A percentile compares a stretch with the other conserved stretches of the same genome.
These are phyloP conservation scores for Botia kubotai DNA, from an alignment of 2,797 vertebrate species.

Conservation along the genomic window DNA sequence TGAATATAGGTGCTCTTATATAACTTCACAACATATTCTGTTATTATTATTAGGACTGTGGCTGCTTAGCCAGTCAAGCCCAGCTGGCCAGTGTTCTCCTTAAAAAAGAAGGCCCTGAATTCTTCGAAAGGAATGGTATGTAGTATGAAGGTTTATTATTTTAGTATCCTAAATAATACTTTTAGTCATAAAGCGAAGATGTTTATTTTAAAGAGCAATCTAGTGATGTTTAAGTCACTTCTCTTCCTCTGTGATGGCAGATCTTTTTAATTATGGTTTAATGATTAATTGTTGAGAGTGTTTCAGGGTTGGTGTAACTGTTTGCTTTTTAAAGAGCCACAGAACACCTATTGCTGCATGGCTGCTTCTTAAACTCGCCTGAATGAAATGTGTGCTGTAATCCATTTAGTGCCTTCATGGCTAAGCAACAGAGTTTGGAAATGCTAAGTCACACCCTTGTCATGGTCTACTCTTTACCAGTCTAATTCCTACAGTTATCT, in stretches of 20 bases:
- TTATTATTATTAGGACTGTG: constrained; percentile 81
- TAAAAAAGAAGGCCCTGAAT: constrained; percentile 90
- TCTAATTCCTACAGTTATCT: constrained; percentile 37
- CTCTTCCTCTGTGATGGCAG: background rate
- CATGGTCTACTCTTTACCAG: background rate
- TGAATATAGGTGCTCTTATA: background rate
- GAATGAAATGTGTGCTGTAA: constrained; percentile 50
- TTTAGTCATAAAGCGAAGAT: background rate
- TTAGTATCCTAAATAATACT: background rate
- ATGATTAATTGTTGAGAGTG: constrained; percentile 25
- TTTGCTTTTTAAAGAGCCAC: constrained; percentile 39
- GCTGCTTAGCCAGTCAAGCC: constrained; percentile 89
- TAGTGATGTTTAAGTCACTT: background rate
- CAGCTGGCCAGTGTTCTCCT: constrained; percentile 87
- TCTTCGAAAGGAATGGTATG: constrained; percentile 89
- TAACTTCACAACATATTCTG: background rate
- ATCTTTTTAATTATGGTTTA: background rate
- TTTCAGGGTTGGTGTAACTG: constrained; percentile 19
- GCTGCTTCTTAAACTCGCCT: constrained; percentile 37
- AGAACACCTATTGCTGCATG: constrained; percentile 17
- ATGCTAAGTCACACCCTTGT: constrained; percentile 24
- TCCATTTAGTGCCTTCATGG: constrained; percentile 43
- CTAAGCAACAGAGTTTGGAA: constrained; percentile 29
- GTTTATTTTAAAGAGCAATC: background rate
- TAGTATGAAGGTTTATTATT: background rate